Conservation (phyloP, 2,113 vertebrate species). For the Axis porcinus region DNA sequence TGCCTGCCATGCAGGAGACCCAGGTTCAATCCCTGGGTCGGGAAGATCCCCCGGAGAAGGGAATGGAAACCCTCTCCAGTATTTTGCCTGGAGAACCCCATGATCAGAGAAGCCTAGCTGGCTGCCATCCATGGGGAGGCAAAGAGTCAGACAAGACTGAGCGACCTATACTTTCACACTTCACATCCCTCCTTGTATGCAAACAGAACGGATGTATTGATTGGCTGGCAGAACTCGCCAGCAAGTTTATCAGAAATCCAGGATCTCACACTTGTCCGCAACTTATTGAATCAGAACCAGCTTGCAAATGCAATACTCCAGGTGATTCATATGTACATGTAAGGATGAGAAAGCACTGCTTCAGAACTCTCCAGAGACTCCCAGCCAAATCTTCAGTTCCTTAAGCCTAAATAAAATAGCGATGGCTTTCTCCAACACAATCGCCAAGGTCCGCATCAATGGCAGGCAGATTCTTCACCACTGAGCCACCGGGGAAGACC, state of each 20-base stretch:
- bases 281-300: not conserved
- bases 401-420: not conserved
- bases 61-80: not conserved
- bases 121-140: not conserved
- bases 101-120: not conserved
- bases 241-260: not conserved
- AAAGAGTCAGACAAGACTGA: not conserved
- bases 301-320: not conserved
- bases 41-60: not conserved
- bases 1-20: not conserved
- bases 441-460: not conserved
- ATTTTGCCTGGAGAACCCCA: not conserved
- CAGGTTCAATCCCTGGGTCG: rapidly evolving
- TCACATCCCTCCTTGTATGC: not conserved
- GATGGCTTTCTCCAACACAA: not conserved
- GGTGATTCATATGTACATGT: not conserved
- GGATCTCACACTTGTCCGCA: not conserved
- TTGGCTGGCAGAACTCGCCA: not conserved
- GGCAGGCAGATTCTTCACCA: not conserved
- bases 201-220: not conserved
- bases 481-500: not conserved
- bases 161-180: not conserved
- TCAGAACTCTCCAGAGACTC: not conserved
- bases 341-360: not conserved
- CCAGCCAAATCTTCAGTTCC: not conserved